Evolutionary conservation across 1,140 invertebrate genomes (phyloP).

Genomic region (Anoplophora glabripennis): DNA sequence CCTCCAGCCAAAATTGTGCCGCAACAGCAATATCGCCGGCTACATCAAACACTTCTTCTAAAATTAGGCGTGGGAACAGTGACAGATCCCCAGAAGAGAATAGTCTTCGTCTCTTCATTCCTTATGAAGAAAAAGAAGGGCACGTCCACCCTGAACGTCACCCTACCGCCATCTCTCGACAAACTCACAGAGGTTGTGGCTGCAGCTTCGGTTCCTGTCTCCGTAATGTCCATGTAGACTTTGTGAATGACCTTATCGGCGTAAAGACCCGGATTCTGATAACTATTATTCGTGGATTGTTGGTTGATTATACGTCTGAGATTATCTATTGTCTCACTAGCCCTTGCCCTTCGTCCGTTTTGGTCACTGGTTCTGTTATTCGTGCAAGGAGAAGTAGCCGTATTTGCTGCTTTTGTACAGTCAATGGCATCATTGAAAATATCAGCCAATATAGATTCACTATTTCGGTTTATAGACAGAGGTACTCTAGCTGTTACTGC

Average conservation of each 20-base stretch:
- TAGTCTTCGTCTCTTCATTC: constrained; percentile 60
- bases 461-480: not conserved
- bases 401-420: no score
- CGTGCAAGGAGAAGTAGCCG: no score
- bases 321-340: constrained; percentile 32
- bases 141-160: constrained; percentile 63
- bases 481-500: no score
- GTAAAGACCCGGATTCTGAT: constrained; percentile 54
- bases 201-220: constrained; percentile 69
- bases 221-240: constrained; percentile 64
- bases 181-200: constrained; percentile 59
- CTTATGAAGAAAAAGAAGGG: constrained; percentile 78
- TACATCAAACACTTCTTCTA: not conserved
- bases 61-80: constrained; percentile 56
- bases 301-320: constrained; percentile 34
- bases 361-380: no score
- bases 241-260: constrained; percentile 64
- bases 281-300: constrained; percentile 29
- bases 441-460: no score
- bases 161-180: constrained; percentile 54
- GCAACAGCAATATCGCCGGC: not conserved
- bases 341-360: not conserved
- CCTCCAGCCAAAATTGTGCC: not conserved
- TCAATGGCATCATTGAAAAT: no score
- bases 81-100: constrained; percentile 69